These are phyloP conservation scores for Leptura quadrifasciata DNA, from an alignment of 2,888 invertebrate species.

Conservation along the genomic window DNA sequence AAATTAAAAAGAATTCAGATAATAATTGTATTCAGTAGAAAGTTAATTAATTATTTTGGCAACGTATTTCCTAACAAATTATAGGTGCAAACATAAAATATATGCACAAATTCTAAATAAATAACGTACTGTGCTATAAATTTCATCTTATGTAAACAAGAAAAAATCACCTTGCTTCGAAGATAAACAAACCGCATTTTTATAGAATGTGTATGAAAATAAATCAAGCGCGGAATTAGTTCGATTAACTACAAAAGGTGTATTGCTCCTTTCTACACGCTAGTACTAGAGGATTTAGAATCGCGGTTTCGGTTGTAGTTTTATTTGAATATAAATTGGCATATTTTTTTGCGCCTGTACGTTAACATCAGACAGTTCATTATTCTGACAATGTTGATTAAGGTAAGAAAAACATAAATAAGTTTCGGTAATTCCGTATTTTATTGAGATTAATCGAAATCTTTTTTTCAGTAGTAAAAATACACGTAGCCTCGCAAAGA, in stretches of 20 bases:
- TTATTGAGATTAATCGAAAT: too few species aligned
- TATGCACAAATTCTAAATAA: too few species aligned
- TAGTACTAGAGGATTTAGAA: conserved; percentile 4
- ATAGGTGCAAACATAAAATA: too few species aligned
- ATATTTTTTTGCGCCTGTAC: not conserved
- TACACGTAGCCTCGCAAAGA: too few species aligned
- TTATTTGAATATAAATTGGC: conserved; percentile 7
- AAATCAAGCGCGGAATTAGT: conserved; percentile 34
- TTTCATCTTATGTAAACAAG: conserved; percentile 30
- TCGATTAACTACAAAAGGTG: conserved; percentile 28
- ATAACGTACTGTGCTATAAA: not conserved
- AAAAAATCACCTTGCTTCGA: conserved; percentile 24
- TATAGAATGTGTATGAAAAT: conserved; percentile 30
- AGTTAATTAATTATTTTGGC: too few species aligned
- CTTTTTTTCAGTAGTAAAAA: too few species aligned
- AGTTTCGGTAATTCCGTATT: not conserved
- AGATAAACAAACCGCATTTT: conserved; percentile 41
- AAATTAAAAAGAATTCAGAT: too few species aligned
- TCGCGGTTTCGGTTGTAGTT: not conserved
- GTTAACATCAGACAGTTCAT: not conserved
- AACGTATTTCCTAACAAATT: too few species aligned
- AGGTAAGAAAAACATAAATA: not conserved
- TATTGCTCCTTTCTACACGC: conserved; percentile 13
- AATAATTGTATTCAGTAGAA: too few species aligned
- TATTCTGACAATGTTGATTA: not conserved